Evolutionary conservation across 2,113 vertebrate genomes (phyloP).

Genomic region (Rana temporaria): DNA sequence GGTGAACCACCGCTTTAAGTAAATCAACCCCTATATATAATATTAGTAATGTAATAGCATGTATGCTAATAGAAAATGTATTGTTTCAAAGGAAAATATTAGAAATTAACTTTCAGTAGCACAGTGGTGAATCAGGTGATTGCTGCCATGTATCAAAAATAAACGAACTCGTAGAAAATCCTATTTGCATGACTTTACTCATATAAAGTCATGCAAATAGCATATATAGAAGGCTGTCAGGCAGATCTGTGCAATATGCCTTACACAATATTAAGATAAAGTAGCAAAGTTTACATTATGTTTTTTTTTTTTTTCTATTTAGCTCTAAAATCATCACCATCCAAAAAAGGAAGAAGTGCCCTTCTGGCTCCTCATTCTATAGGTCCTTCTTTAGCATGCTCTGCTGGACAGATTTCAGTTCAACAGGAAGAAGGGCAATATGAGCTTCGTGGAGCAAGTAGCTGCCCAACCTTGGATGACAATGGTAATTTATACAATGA

Average conservation of each 20-base stretch:
- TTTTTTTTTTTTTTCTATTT: not conserved
- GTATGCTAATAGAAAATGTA: too few relatives aligned
- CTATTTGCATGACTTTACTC: too few relatives aligned
- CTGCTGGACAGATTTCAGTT: slow-evolving; percentile 87
- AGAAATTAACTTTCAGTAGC: too few relatives aligned
- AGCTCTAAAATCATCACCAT: slow-evolving; percentile 96
- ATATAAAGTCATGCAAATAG: too few relatives aligned
- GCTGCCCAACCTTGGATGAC: slow-evolving; percentile 94
- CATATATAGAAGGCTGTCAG: too few relatives aligned
- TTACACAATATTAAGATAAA: not conserved
- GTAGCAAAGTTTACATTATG: not conserved
- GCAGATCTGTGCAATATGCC: not conserved
- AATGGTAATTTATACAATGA: slow-evolving; percentile 76
- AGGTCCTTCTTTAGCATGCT: slow-evolving; percentile 89
- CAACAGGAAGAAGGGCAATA: slow-evolving; percentile 90
- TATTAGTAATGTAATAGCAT: too few relatives aligned
- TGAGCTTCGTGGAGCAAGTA: slow-evolving; percentile 87
- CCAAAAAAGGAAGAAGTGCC: slow-evolving; percentile 90
- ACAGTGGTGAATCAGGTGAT: too few relatives aligned
- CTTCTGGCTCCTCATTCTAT: slow-evolving; percentile 81
- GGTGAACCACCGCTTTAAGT: too few relatives aligned
- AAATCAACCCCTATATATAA: too few relatives aligned
- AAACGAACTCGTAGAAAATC: too few relatives aligned
- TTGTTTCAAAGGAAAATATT: too few relatives aligned
- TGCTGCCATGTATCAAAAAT: too few relatives aligned